Evolutionary conservation across 2,113 vertebrate species (phyloP).

Genomic region (Oxyura jamaicensis): DNA sequence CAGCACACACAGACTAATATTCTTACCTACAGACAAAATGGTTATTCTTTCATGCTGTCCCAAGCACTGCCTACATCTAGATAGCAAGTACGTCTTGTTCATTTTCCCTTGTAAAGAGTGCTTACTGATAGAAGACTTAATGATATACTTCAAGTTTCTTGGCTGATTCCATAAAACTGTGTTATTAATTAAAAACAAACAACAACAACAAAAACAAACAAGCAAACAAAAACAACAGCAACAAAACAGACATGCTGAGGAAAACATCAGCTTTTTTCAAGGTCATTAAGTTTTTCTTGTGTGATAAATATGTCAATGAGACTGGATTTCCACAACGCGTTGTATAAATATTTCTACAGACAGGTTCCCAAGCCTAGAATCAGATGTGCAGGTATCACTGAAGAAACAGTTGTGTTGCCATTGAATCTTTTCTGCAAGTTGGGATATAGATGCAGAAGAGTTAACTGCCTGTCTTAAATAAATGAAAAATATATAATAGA

Average conservation of each 20-base stretch:
- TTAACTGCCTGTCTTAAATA: not conserved
- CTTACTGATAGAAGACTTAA: not conserved
- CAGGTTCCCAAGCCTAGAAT: not conserved
- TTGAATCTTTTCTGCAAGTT: not conserved
- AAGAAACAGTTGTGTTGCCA: not conserved
- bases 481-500: too few relatives aligned
- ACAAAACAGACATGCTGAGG: not conserved
- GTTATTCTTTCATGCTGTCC: not conserved
- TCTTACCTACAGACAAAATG: not conserved
- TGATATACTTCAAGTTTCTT: not conserved
- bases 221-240: too few relatives aligned
- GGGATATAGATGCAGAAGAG: not conserved
- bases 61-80: not conserved
- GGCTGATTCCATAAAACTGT: not conserved
- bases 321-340: not conserved
- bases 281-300: not conserved
- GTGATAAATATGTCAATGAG: not conserved
- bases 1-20: not conserved
- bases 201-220: too few relatives aligned
- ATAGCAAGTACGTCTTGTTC: not conserved
- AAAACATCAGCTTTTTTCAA: not conserved
- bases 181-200: not conserved
- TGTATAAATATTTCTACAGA: not conserved
- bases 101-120: not conserved
- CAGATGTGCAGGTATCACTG: not conserved